Evolutionary conservation across 2,888 invertebrate species (phyloP).

Genomic region (Charanyca ferruginea): DNA sequence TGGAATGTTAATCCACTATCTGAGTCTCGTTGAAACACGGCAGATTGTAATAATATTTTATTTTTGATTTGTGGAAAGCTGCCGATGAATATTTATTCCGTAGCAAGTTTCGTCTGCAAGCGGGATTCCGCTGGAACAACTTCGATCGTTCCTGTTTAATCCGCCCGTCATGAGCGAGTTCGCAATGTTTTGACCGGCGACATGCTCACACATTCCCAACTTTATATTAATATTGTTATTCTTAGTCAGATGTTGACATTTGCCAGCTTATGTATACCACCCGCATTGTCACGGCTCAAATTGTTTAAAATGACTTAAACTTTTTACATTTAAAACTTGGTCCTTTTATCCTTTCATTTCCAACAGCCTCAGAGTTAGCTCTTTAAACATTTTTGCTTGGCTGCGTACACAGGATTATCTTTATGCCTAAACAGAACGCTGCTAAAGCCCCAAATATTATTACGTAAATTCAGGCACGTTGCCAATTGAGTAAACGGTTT

Average conservation of each 20-base stretch:
- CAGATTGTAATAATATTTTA: constrained; percentile 32
- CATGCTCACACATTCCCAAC: constrained; percentile 24
- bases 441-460: constrained; percentile 35
- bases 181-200: constrained; percentile 26
- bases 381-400: constrained; percentile 12
- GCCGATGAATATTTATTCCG: constrained; percentile 34
- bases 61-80: constrained; percentile 33
- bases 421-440: constrained; percentile 25
- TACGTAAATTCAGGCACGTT: constrained; percentile 50
- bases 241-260: constrained; percentile 32
- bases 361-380: not conserved
- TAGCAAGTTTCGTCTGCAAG: constrained; percentile 15
- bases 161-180: constrained; percentile 26
- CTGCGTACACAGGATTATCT: constrained; percentile 10
- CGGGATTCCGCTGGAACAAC: constrained; percentile 31
- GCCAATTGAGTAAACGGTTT: constrained; percentile 55
- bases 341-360: constrained; percentile 30
- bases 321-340: constrained; percentile 33
- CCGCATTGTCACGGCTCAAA: constrained; percentile 23
- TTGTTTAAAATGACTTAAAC: constrained; percentile 36
- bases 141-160: constrained; percentile 32
- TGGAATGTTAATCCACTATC: constrained; percentile 3
- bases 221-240: constrained; percentile 40
- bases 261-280: not conserved
- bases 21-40: constrained; percentile 3